Evolutionary conservation across 92 coral and sea anemone species (phyloP).

Genomic region (Porites divaricata): DNA sequence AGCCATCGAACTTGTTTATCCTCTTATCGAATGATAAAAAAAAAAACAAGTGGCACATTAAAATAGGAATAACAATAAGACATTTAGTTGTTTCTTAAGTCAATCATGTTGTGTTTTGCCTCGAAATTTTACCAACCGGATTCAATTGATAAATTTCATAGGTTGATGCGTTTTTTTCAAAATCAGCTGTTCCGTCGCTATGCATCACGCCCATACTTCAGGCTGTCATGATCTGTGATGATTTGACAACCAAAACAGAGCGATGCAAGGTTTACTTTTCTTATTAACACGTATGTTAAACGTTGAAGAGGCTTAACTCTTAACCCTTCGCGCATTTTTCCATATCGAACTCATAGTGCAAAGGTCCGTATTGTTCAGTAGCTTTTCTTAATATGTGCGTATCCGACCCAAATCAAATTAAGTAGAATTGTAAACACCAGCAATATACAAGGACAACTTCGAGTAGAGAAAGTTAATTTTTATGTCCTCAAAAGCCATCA

Average conservation of each 20-base stretch:
- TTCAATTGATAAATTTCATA: background rate
- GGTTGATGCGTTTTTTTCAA: background rate
- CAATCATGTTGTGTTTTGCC: background rate
- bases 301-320: background rate
- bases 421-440: slow-evolving; percentile 9
- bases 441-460: slow-evolving; percentile 6
- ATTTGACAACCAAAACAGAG: slow-evolving; percentile 12
- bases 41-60: background rate
- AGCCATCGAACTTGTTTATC: background rate
- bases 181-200: background rate
- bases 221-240: background rate
- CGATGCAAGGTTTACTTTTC: background rate
- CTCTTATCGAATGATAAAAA: background rate
- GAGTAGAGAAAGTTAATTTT: slow-evolving; percentile 15
- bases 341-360: background rate
- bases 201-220: slow-evolving; percentile 19
- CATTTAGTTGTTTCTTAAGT: background rate
- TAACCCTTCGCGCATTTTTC: background rate
- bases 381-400: background rate
- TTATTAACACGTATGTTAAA: background rate
- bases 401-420: background rate
- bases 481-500: slow-evolving; percentile 6
- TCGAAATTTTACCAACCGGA: background rate
- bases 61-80: background rate
- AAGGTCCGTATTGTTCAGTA: background rate